Evolutionary conservation across 2,113 vertebrate genomes (phyloP).

Genomic region (Galbula dea): DNA sequence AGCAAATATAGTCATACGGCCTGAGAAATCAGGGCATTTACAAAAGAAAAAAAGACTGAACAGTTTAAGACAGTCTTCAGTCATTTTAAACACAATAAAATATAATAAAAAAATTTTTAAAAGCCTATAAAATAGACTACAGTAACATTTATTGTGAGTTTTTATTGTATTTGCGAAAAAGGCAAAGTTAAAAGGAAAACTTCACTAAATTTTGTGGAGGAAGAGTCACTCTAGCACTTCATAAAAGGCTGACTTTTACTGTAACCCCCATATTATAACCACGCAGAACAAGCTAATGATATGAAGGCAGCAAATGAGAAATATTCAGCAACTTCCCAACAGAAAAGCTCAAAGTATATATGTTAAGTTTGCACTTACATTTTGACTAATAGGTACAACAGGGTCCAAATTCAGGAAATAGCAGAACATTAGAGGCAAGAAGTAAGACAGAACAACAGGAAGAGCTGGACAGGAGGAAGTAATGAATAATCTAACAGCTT

Average conservation of each 20-base stretch:
- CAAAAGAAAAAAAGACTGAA: not conserved
- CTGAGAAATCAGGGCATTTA: not conserved
- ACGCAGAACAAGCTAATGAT: not conserved
- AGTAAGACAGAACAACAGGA: not conserved
- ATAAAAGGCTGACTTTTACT: not conserved
- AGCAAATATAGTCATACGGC: not conserved
- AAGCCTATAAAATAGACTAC: no score
- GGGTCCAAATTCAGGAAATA: not conserved
- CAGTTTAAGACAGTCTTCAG: not conserved
- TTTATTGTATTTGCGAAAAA: not conserved
- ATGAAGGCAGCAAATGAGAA: not conserved
- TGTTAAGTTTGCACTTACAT: accelerated
- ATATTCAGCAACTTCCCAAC: not conserved
- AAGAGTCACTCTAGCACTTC: not conserved
- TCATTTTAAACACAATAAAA: not conserved
- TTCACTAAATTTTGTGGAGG: not conserved
- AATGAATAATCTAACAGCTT: not conserved
- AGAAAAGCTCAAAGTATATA: not conserved
- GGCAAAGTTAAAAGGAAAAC: not conserved
- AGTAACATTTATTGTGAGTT: no score
- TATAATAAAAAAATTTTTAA: no score
- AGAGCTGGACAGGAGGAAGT: not conserved
- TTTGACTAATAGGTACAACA: accelerated
- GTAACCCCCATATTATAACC: not conserved
- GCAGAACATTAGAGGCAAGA: not conserved